Evolutionary conservation across 2,113 vertebrate species (phyloP).

Genomic region (Crotalus helleri): DNA sequence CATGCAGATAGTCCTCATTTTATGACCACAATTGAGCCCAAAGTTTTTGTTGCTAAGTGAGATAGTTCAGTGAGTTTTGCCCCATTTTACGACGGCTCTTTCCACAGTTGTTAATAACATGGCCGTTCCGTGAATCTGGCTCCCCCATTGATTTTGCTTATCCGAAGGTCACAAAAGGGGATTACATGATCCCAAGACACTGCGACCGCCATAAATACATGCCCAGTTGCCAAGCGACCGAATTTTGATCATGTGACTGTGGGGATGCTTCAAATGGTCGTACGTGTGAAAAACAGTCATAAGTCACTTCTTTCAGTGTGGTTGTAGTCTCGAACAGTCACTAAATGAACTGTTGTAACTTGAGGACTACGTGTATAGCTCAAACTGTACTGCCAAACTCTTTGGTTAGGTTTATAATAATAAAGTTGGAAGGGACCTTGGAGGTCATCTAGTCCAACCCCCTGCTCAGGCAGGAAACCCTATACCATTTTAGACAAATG

Average conservation of each 20-base stretch:
- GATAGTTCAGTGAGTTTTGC: background rate
- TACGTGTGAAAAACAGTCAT: background rate
- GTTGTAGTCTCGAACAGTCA: background rate
- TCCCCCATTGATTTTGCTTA: background rate
- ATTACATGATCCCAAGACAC: background rate
- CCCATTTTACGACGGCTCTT: background rate
- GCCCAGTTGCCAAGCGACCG: background rate
- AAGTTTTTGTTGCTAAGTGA: too few species aligned
- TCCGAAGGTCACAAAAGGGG: background rate
- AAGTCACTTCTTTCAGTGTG: background rate
- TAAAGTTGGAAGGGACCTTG: too few species aligned
- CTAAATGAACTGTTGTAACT: background rate
- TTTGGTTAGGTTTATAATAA: background rate
- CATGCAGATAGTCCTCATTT: background rate
- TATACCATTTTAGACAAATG: too few species aligned
- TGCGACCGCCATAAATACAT: background rate
- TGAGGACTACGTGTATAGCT: background rate
- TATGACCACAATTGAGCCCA: too few species aligned
- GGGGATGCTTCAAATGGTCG: background rate
- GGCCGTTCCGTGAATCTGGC: background rate
- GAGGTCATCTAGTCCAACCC: too few species aligned
- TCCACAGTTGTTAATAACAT: background rate
- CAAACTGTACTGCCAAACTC: too few species aligned
- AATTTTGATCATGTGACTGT: background rate
- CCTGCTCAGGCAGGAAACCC: too few species aligned